phyloP scores from a whole-genome alignment of 2,113 vertebrate genomes.

The Morphnarchus princeps region DNA sequence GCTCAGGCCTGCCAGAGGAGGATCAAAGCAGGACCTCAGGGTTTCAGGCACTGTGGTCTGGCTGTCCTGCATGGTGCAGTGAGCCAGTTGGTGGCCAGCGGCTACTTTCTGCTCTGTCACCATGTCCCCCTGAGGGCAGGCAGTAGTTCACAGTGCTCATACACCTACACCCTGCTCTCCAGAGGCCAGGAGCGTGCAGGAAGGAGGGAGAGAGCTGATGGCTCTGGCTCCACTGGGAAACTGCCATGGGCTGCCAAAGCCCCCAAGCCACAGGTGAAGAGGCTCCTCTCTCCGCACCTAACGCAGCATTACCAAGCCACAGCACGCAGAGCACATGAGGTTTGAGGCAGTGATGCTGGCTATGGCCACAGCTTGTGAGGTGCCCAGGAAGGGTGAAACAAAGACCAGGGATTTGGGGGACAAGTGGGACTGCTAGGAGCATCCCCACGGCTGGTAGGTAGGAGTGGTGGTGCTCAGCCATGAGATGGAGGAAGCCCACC shows the following conservation, averaged over 20 bases:
- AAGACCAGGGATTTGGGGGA: not conserved
- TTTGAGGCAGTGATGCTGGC: not conserved
- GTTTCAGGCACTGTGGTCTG: fast-evolving
- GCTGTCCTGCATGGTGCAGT: not conserved
- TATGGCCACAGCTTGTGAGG: not conserved
- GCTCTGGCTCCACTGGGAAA: not conserved
- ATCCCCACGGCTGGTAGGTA: not conserved
- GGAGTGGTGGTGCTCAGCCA: not conserved
- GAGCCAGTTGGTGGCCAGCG: not conserved
- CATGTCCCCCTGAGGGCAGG: not conserved
- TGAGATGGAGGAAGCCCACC: not conserved
- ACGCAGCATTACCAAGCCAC: not conserved
- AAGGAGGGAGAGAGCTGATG: not conserved
- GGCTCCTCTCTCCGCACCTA: not conserved
- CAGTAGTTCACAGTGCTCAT: not conserved
- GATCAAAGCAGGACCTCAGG: not conserved
- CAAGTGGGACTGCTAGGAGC: not conserved
- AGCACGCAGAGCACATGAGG: not conserved
- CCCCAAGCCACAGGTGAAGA: not conserved
- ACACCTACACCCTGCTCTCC: not conserved
- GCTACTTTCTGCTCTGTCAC: not conserved
- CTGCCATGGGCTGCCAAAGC: not conserved
- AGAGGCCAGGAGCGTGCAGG: not conserved
- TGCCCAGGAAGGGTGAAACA: not conserved
- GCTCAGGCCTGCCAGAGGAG: not conserved